Base-by-base conservation (phyloP, 2,113 vertebrate genomes). In the Apodemus sylvaticus region DNA sequence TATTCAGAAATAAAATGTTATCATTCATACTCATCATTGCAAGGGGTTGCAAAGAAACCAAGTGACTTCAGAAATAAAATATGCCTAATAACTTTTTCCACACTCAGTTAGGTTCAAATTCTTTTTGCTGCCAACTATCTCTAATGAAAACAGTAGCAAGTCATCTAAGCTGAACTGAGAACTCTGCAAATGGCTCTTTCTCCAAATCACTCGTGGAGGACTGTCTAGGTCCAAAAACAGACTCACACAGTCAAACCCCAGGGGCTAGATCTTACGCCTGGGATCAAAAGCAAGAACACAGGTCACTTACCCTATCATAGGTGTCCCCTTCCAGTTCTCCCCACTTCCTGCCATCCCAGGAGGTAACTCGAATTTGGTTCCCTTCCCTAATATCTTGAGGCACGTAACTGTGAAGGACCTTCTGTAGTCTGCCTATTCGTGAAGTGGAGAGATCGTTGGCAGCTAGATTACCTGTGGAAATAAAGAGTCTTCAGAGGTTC, bases 261-360 rank as follows among this genome's bases (percentile, higher is more conserved):
- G 73, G 22, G 39, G 24, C 14, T 93, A 22, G 31, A 68, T 70
- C 45, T 34, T 90, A 93, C 1, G 1, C 42, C 73, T 39, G 74
- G 42, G 7, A 31, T 7, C 39, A 74, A 22, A 53, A 42, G 45
- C 20, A 64, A 90, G 64, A 42, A 66, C 20, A 11, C 17, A 6
- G 90, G 86, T 48, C 60, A 97, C 99, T 97, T 87, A 99, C 99
- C 98, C 99, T 98, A 96, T 99, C 99, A 97, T 99, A 99, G 42
- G 98, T 98, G 90, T 98, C 96, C 29, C 97, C 98, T 88, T 99
- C 98, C 10, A 99, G 91, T 55, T 99, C 98, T 22, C 97, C 98
- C 99, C 99, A 99, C 45, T 98, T 98, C 60, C 99, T 99, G 94
- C 99, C 99, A 0, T 99, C 99, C 0, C 95, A 97, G 9, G 99